Base-by-base conservation (phyloP, 2,113 vertebrate species). In the Sturnus vulgaris region DNA sequence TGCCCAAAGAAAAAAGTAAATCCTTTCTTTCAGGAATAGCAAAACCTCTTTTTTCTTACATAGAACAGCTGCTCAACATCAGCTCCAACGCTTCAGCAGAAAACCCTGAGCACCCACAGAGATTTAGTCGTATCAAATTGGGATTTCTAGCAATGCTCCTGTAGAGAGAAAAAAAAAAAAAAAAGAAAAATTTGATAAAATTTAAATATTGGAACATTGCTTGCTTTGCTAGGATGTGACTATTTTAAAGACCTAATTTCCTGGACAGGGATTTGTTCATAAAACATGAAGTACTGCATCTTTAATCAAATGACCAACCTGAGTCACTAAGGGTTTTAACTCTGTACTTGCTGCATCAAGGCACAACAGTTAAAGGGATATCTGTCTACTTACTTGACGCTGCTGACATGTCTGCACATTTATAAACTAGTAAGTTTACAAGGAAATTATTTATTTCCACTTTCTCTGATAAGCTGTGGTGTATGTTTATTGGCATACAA, bases 41-140 rank as follows among this genome's bases (percentile, higher is more conserved):
- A 93, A 92, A 82, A 80, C 7, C 6, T 56, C 9, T 5, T 82
- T 92, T 28, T 23, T 61, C 97, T 92, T 96, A 99, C 99, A 96
- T 88, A 87, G 81, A 93, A 93, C 98, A 99, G 95, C 96, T 97
- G 53, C 55, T 96, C 49, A 99, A 96, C 98, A 99, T 97, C 46
- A 97, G 68, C 16, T 96, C 82, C 83, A 99, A 96, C 10, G 97
- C 91, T 8, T 97, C 96, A 31, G 98, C 95, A 13, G 98, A 98
- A 95, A 99, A 99, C 10, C 97, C 97, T 6, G 98, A 98, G 92
- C 99, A 99, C 17, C 99, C 98, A 31, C 97, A 98, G 63, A 99
- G 96, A 92, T 99, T 99, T 21, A 99, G 97, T 49, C 99, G 98
- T 31, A 96, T 53, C 92, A 99, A 96, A 78, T 39, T 68, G 16